Evolutionary conservation across 2,888 invertebrate species (phyloP), one percentile per base, ranked within the genome.

Genomic region (Nemotelus nigrinus): DNA sequence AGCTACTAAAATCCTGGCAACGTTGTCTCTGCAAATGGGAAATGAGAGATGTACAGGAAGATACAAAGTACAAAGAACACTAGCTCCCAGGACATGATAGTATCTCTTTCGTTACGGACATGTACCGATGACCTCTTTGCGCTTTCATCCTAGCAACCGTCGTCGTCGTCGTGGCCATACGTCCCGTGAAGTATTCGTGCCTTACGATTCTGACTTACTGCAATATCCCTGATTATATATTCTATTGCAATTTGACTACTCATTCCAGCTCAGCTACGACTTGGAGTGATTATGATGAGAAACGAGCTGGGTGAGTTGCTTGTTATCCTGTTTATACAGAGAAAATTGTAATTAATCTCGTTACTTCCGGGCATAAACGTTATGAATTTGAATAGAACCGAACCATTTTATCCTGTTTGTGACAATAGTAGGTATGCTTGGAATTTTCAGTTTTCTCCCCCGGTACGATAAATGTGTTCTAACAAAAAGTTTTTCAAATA

Each of bases 301-400:
- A 72, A 50, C 41, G 48, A 60, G 63, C 70, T 53, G 57, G 74
- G 39, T 74, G 77, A 76, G 71, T 60, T 58, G 55, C 74, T 79
- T 79, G 77, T 79, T 77, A 74, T 78, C 58, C 78, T 78, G 72
- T 77, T 78, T 78, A 71, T 68, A 43, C 55, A 70, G n/a, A 55
- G 70, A 76, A 79, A 74, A 79, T 77, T 77, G 77, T 77, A 79
- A 79, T 79, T 79, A 79, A 79, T 79, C 79, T 77, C 68, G 79
- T 79, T 79, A 75, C 74, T 68, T 72, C 77, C 74, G 71, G 79
- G 72, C 72, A 79, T 74, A 67, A 77, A 77, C 57, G 77, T 64
- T 65, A 64, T 77, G 64, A 72, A 77, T 72, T 77, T 60, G 77
- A 47, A 53, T 76, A 65, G 3, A 57, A 53, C 65, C 55, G 8